Conservation (phyloP, 2,888 invertebrate species). For the Pyrochroa serraticornis region DNA sequence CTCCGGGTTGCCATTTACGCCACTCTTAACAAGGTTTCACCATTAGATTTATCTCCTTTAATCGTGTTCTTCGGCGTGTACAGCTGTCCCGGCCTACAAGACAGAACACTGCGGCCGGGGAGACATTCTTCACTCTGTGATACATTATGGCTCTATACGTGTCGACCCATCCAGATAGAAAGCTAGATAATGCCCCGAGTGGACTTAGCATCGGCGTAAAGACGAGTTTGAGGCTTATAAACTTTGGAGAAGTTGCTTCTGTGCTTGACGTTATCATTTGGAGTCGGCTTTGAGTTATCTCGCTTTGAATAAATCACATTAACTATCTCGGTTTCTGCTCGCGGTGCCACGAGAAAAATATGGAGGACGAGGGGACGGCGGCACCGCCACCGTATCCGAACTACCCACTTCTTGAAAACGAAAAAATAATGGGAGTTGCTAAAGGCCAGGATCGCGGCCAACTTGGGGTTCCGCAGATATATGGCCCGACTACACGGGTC, state of each 20-base stretch:
- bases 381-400: slow-evolving; percentile 35
- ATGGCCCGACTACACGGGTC: slow-evolving; percentile 50
- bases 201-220: slow-evolving; percentile 41
- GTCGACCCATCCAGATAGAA: slow-evolving; percentile 45
- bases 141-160: slow-evolving; percentile 51
- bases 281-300: slow-evolving; percentile 50
- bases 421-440: slow-evolving; percentile 52
- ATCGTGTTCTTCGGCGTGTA: slow-evolving; percentile 57
- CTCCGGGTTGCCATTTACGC: slow-evolving; percentile 53
- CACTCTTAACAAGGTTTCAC: slow-evolving; percentile 57
- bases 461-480: slow-evolving; percentile 47
- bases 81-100: slow-evolving; percentile 55
- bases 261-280: slow-evolving; percentile 55
- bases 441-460: slow-evolving; percentile 49
- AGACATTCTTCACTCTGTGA: slow-evolving; percentile 40
- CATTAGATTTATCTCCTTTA: slow-evolving; percentile 59
- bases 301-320: slow-evolving; percentile 56
- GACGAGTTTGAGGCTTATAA: slow-evolving; percentile 50
- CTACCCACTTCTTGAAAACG: slow-evolving; percentile 51
- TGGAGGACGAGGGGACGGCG: slow-evolving; percentile 36
- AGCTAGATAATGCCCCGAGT: slow-evolving; percentile 45
- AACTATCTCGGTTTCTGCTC: slow-evolving; percentile 49
- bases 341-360: slow-evolving; percentile 50
- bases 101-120: slow-evolving; percentile 42
- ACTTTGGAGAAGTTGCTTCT: slow-evolving; percentile 53